Conservation (phyloP, 2,888 invertebrate species). For the Oasisia sp. region DNA sequence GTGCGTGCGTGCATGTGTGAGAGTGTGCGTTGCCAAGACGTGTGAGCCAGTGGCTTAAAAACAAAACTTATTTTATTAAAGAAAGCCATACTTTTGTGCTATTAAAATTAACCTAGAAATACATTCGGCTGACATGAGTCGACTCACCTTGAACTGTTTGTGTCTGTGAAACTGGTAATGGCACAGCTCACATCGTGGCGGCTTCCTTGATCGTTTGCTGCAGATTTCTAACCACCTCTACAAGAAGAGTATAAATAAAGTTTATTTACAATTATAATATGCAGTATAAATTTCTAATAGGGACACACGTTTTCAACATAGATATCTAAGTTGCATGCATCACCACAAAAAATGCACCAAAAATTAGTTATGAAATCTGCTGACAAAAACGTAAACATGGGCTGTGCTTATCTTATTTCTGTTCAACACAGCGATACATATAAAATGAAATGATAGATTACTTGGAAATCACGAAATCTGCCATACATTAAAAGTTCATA, state of each 20-base stretch:
- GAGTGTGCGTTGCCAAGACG: background rate
- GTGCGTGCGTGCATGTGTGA: background rate
- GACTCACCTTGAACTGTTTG: constrained; percentile 68
- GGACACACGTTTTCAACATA: background rate
- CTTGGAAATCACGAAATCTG: background rate
- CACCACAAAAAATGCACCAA: background rate
- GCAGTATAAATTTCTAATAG: background rate
- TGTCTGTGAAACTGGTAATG: constrained; percentile 69
- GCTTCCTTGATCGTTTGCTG: constrained; percentile 66
- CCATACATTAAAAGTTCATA: background rate
- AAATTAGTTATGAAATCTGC: background rate
- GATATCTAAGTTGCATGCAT: background rate
- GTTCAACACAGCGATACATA: background rate
- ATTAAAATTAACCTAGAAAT: background rate
- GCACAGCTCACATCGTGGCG: constrained; percentile 70
- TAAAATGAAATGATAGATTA: background rate
- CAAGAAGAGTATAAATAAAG: constrained; percentile 38
- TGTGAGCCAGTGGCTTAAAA: background rate
- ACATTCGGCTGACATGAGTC: background rate
- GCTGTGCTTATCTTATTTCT: background rate
- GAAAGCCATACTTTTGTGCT: background rate
- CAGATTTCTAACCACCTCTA: constrained; percentile 71
- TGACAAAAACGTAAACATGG: no score
- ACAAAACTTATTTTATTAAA: background rate
- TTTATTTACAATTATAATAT: background rate